Evolutionary conservation across 2,888 invertebrate genomes (phyloP).

Genomic region (Athalia circularis): DNA sequence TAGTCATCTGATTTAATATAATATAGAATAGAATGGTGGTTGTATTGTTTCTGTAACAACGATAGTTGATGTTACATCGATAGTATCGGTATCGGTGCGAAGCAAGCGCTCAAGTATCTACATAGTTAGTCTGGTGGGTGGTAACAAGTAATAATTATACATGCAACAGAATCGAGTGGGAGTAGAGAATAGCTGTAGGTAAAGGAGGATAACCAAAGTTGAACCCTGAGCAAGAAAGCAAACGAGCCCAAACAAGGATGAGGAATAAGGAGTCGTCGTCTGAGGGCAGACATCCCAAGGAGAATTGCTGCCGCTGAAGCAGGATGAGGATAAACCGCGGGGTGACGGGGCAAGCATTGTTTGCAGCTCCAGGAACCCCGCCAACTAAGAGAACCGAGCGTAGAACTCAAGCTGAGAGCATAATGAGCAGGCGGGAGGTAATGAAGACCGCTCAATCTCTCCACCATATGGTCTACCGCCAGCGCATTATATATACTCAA

Average conservation of each 20-base stretch:
- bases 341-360: conserved; percentile 22
- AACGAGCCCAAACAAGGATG: too few species aligned
- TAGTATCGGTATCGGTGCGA: too few species aligned
- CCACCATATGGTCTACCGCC: conserved; percentile 53
- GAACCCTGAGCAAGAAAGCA: too few species aligned
- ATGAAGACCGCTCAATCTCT: conserved; percentile 69
- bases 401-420: conserved; percentile 65
- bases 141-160: background rate
- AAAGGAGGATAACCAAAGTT: too few species aligned
- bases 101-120: background rate
- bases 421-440: conserved; percentile 68
- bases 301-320: background rate
- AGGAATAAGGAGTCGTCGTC: too few species aligned
- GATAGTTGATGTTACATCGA: too few species aligned
- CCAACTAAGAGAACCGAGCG: conserved; percentile 19
- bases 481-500: background rate
- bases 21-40: too few species aligned
- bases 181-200: too few species aligned
- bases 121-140: background rate
- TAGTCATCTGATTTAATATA: too few species aligned
- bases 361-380: conserved; percentile 39
- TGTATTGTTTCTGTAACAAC: too few species aligned
- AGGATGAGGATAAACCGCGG: conserved; percentile 11
- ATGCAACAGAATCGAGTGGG: too few species aligned
- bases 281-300: background rate